Percentiles rank a stretch among this genome's conserved stretches.
These are phyloP conservation scores for Tor tambroides DNA, from an alignment of 2,113 vertebrate species.

Conservation along the genomic window DNA sequence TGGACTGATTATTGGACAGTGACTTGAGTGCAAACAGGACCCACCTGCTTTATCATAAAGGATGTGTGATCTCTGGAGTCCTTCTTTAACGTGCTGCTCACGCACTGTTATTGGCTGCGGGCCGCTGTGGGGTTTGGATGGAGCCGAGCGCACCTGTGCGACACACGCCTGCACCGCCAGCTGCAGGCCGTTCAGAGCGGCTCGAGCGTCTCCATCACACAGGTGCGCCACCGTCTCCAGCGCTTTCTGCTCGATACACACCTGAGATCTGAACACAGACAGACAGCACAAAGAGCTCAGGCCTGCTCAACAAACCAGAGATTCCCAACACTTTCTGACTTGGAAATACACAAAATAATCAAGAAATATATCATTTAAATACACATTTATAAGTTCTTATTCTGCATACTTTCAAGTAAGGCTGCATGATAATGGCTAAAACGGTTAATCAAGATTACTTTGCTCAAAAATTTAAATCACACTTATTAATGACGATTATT, in stretches of 20 bases:
- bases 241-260: constrained; percentile 89
- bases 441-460: too few relatives aligned
- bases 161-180: constrained; percentile 89
- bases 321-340: background rate
- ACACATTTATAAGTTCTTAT: too few relatives aligned
- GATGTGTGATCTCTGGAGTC: constrained; percentile 93
- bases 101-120: constrained; percentile 76
- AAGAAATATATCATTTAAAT: too few relatives aligned
- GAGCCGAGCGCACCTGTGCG: constrained; percentile 56
- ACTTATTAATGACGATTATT: too few relatives aligned
- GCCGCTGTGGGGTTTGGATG: constrained; percentile 41
- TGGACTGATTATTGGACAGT: background rate
- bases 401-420: too few relatives aligned
- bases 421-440: too few relatives aligned
- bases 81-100: constrained; percentile 91
- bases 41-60: constrained; percentile 95
- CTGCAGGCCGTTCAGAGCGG: constrained; percentile 90
- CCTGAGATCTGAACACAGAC: constrained; percentile 71
- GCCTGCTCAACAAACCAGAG: background rate
- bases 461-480: too few relatives aligned
- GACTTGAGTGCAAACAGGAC: constrained; percentile 42
- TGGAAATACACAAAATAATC: background rate
- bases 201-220: constrained; percentile 92
- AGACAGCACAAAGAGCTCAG: background rate
- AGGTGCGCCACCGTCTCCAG: constrained; percentile 89